Evolutionary conservation across 2,113 vertebrate genomes (phyloP), one percentile per base, ranked within the genome.

Genomic region (human): DNA sequence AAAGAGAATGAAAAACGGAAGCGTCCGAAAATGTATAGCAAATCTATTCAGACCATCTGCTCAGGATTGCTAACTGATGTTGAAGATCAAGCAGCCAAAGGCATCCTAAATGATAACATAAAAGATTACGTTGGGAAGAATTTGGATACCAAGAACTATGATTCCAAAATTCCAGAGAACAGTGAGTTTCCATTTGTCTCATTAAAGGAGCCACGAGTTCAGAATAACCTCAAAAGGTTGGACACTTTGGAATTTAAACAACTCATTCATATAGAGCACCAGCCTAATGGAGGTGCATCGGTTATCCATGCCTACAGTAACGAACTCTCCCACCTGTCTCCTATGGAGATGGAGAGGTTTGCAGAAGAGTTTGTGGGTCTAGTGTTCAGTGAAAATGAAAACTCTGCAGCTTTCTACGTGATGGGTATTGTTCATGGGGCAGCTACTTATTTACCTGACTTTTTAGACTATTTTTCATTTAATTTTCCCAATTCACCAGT

Each of bases 391-490:
- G 99, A 99, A 98, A 99, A 99, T 98, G 98, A 99, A 88, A 99
- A 99, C 57, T 99, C 99, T 98, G 99, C 99, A 80, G 99, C 99
- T 97, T 99, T 99, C 98, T 99, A 99, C 96, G 99, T 99, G 94
- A 99, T 99, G 99, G 99, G 99, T 96, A 99, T 99, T 96, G 98
- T 99, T 98, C 99, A 99, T 94, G 99, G 99, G 97, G 99, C 99
- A 96, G 99, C 99, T 97, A 98, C 99, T 94, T 99, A 99, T 97
- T 99, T 99, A 98, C 99, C 99, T 30, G 99, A 99, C 98, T 99
- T 99, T 98, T 98, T 99, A 99, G 99, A 99, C 96, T 99, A 99
- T 98, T 99, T 99, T 99, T 99, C 99, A 1, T 98, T 98, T 98
- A 99, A 99, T 98, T 99, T 99, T 98, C 99, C 99, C 90, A 99